Conservation (phyloP, 1,140 invertebrate species). For the Delia radicum region DNA sequence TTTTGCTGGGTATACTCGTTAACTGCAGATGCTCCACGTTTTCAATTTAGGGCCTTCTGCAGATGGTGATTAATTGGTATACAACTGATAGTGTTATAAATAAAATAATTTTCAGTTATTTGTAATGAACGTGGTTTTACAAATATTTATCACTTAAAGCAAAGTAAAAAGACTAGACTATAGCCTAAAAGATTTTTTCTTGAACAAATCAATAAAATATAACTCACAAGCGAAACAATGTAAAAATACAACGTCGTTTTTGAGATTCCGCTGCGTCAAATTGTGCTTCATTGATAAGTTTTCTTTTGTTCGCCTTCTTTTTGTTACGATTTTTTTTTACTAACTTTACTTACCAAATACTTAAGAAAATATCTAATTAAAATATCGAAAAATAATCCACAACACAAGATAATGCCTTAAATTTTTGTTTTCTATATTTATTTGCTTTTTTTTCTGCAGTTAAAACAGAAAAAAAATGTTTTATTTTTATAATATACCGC, state of each 20-base stretch:
- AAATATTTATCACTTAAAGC: no score
- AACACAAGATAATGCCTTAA: not conserved
- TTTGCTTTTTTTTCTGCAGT: not conserved
- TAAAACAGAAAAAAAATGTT: not conserved
- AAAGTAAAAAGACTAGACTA: no score
- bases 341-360: not conserved
- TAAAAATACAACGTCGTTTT: not conserved
- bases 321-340: not conserved
- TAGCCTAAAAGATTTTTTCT: no score
- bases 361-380: not conserved
- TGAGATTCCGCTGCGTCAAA: not conserved
- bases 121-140: no score
- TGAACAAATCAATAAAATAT: no score
- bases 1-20: no score
- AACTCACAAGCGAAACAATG: not conserved
- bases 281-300: not conserved
- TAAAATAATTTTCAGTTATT: no score
- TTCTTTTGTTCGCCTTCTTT: not conserved
- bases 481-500: constrained; percentile 1
- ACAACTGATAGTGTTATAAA: no score
- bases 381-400: not conserved
- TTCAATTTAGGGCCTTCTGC: no score
- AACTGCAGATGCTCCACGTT: no score
- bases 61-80: no score
- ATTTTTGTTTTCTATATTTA: not conserved